A percentile compares a stretch with the other conserved stretches of the same genome.
phyloP scores from a whole-genome alignment of 2,113 vertebrate genomes.

The Coreoperca whiteheadi region DNA sequence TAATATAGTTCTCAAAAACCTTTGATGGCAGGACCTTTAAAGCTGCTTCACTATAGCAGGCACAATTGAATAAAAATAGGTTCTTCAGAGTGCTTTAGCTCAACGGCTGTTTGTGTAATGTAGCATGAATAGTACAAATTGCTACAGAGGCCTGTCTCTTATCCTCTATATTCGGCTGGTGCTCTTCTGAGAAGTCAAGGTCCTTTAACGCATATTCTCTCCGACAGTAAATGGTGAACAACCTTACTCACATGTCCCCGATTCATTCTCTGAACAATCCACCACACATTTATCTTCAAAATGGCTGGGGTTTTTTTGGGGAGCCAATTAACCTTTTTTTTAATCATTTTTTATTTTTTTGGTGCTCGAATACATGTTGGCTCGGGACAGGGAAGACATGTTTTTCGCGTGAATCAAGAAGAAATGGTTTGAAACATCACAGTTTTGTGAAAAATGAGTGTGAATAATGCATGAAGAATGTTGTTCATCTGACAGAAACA shows the following conservation, averaged over 20 bases:
- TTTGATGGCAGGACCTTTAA: conserved; percentile 25
- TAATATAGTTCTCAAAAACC: conserved; percentile 31
- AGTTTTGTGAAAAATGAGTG: not conserved
- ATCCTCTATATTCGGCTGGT: conserved; percentile 50
- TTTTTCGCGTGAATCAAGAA: conserved; percentile 5
- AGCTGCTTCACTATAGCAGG: conserved; percentile 25
- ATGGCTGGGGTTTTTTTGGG: conserved; percentile 25
- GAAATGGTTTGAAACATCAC: not conserved
- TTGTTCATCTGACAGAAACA: conserved; percentile 13
- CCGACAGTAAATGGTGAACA: conserved; percentile 37
- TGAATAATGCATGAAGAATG: not conserved
- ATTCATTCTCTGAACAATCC: conserved; percentile 42
- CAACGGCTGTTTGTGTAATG: conserved; percentile 72
- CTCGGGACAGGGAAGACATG: conserved; percentile 20
- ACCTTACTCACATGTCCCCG: conserved; percentile 31
- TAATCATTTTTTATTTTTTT: too few relatives aligned
- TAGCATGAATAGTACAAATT: conserved; percentile 76
- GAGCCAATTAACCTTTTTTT: conserved; percentile 57
- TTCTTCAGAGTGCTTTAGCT: conserved; percentile 56
- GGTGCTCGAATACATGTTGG: conserved; percentile 11
- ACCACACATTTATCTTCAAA: conserved; percentile 29
- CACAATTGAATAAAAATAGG: conserved; percentile 62
- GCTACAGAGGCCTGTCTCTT: conserved; percentile 62
- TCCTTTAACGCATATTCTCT: conserved; percentile 52
- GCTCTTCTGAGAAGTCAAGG: conserved; percentile 52